Conservation (phyloP, 2,888 invertebrate genomes). For the Rutpela maculata region DNA sequence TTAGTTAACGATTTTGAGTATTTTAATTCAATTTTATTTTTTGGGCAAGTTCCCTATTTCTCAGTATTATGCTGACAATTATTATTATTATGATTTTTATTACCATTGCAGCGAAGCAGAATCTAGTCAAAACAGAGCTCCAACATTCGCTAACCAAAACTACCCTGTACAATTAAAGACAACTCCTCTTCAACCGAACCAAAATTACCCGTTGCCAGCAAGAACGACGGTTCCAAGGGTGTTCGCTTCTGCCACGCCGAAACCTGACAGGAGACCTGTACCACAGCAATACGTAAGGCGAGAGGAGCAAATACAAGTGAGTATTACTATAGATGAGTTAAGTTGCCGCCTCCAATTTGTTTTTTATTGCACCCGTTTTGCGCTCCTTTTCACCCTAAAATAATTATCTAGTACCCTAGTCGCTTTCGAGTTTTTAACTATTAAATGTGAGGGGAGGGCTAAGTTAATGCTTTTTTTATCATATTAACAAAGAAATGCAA, state of each 20-base stretch:
- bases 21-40: too few species aligned
- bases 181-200: slow-evolving; percentile 46
- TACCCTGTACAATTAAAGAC: slow-evolving; percentile 50
- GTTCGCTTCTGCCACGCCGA: slow-evolving; percentile 39
- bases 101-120: slow-evolving; percentile 55
- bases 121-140: slow-evolving; percentile 60
- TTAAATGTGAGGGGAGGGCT: too few species aligned
- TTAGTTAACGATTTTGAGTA: too few species aligned
- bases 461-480: too few species aligned
- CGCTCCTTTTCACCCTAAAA: too few species aligned
- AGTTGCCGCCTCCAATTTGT: too few species aligned
- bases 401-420: too few species aligned
- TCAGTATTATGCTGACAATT: not conserved
- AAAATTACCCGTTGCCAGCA: slow-evolving; percentile 52
- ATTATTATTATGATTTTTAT: not conserved
- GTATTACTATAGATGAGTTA: not conserved
- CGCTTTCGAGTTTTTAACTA: too few species aligned
- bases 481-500: too few species aligned
- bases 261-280: slow-evolving; percentile 39
- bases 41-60: too few species aligned
- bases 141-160: slow-evolving; percentile 57
- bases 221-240: slow-evolving; percentile 37
- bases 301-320: slow-evolving; percentile 54
- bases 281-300: slow-evolving; percentile 47
- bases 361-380: too few species aligned